phyloP scores from a whole-genome alignment of 1,140 invertebrate species.

The Melanaphis sacchari region DNA sequence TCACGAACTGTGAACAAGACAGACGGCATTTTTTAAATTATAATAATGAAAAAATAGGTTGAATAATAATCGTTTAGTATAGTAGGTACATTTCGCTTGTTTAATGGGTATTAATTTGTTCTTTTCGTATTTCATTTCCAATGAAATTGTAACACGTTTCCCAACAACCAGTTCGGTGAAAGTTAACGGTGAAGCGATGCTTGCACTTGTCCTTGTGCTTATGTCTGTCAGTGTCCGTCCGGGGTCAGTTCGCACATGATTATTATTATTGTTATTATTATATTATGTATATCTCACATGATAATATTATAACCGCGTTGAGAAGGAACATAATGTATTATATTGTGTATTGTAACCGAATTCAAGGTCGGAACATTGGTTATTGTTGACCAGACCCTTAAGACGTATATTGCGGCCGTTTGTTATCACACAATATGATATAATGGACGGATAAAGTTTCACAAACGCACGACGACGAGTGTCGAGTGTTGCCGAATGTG shows the following conservation, averaged over 20 bases:
- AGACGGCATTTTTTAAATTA: conserved; percentile 3
- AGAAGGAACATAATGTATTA: neutral
- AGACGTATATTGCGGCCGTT: neutral
- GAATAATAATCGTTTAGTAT: conserved; percentile 20
- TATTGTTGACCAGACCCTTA: neutral
- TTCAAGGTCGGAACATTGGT: conserved; percentile 13
- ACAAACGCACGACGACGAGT: neutral
- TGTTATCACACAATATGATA: neutral
- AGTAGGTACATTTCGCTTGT: neutral
- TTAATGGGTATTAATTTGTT: conserved; percentile 42
- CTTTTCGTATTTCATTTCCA: conserved; percentile 34
- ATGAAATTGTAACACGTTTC: conserved; percentile 47
- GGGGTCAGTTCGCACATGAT: conserved; percentile 44
- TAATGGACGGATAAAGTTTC: conserved; percentile 13
- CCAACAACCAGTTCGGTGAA: conserved; percentile 36
- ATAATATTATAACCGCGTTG: neutral
- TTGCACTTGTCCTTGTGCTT: conserved; percentile 55
- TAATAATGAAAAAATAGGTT: conserved; percentile 32
- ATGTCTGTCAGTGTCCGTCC: conserved; percentile 50
- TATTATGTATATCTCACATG: neutral
- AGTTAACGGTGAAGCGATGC: conserved; percentile 16
- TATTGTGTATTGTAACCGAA: neutral
- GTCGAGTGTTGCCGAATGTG: neutral
- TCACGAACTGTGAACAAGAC: conserved; percentile 8
- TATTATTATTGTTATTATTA: conserved; percentile 33